A percentile compares a stretch with the other conserved stretches of the same genome.
Conservation (phyloP, 2,797 vertebrate species). For the Halcyon badia region DNA sequence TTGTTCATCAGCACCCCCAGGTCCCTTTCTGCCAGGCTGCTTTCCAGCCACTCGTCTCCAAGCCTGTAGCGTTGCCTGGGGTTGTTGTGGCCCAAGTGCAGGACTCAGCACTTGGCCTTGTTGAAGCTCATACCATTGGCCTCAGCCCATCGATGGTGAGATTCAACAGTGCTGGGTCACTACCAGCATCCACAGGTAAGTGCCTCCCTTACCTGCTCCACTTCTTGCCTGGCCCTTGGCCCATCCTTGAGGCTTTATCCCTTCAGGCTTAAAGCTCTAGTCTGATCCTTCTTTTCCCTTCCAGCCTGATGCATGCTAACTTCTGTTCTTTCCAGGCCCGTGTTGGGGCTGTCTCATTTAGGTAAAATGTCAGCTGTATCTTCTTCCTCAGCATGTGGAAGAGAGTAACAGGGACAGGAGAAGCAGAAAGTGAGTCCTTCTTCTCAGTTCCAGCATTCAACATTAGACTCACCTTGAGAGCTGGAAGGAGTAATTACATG, state of each 20-base stretch:
- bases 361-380: not conserved
- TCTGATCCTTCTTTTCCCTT: not conserved
- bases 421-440: not conserved
- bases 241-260: not conserved
- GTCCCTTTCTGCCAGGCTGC: not conserved
- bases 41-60: not conserved
- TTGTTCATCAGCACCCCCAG: not conserved
- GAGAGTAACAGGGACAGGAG: not conserved
- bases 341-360: not conserved
- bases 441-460: not conserved
- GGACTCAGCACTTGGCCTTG: not conserved
- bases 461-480: not conserved
- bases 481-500: not conserved
- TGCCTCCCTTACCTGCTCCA: not conserved
- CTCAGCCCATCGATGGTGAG: not conserved
- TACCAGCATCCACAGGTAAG: not conserved
- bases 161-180: not conserved
- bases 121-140: not conserved
- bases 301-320: not conserved
- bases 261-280: not conserved
- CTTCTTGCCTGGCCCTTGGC: not conserved
- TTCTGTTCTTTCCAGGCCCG: not conserved
- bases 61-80: not conserved
- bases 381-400: not conserved
- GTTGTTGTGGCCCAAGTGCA: not conserved